These are phyloP conservation scores for Tanypteryx hageni DNA, from an alignment of 2,888 invertebrate genomes.

Conservation along the genomic window DNA sequence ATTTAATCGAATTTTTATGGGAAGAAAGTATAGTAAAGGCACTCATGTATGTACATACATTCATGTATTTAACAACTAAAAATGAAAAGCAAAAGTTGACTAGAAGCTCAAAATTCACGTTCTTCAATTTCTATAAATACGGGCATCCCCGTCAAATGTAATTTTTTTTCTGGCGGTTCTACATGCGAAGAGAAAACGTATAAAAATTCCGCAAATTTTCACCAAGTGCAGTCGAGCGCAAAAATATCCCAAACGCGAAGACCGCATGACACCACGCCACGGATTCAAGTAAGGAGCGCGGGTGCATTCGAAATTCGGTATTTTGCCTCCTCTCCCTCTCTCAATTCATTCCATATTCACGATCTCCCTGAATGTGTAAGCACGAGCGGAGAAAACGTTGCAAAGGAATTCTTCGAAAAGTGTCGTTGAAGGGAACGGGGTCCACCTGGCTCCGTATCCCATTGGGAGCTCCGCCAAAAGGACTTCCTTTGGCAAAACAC, in stretches of 20 bases:
- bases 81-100: too few species aligned
- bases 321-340: not conserved
- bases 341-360: not conserved
- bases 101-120: too few species aligned
- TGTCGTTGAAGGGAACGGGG: not conserved
- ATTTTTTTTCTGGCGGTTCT: too few species aligned
- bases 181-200: too few species aligned
- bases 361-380: not conserved
- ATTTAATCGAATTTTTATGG: too few species aligned
- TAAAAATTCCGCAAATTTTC: not conserved
- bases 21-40: too few species aligned
- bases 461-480: not conserved
- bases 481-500: not conserved
- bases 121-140: too few species aligned
- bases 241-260: not conserved
- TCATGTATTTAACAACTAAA: too few species aligned
- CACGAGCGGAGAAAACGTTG: not conserved
- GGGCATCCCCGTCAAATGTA: too few species aligned
- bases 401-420: not conserved
- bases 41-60: too few species aligned
- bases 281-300: not conserved
- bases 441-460: not conserved
- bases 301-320: not conserved
- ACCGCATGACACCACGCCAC: not conserved
- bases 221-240: not conserved